Percentiles rank a stretch among this genome's conserved stretches.
Evolutionary conservation across 2,113 vertebrate genomes (phyloP).

Genomic region (Pithys albifrons): DNA sequence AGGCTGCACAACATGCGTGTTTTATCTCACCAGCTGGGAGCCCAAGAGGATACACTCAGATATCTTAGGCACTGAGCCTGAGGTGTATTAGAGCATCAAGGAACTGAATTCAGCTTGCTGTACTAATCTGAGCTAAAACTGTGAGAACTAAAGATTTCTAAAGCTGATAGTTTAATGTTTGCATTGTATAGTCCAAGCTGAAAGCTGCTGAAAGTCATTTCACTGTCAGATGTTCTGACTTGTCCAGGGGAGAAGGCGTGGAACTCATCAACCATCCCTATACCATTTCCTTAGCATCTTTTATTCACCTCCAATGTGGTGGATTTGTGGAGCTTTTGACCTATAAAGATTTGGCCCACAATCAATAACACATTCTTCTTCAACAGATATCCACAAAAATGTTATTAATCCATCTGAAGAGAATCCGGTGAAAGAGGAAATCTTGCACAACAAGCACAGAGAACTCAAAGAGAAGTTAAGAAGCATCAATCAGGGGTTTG

Average conservation of each 20-base stretch:
- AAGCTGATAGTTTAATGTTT: background rate
- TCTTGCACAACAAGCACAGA: slow-evolving; percentile 82
- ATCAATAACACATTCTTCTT: background rate
- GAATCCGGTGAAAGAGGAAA: slow-evolving; percentile 74
- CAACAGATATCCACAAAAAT: slow-evolving; percentile 88
- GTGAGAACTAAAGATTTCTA: background rate
- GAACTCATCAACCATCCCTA: background rate
- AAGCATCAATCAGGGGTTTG: slow-evolving; percentile 89
- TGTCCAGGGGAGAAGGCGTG: background rate
- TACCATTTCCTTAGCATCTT: background rate
- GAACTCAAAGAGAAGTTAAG: slow-evolving; percentile 89
- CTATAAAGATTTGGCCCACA: background rate
- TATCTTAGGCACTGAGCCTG: background rate
- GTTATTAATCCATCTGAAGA: slow-evolving; percentile 81
- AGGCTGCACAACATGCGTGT: background rate
- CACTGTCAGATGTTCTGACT: background rate
- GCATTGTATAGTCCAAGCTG: background rate
- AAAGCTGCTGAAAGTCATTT: background rate
- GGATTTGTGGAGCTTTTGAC: background rate
- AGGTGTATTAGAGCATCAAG: background rate
- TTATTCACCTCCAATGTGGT: background rate
- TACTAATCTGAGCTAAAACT: background rate
- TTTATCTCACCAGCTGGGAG: background rate
- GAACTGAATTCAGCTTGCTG: background rate
- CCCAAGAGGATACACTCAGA: background rate